phyloP scores from a whole-genome alignment of 2,797 vertebrate species.

The Sparidentex hasta region DNA sequence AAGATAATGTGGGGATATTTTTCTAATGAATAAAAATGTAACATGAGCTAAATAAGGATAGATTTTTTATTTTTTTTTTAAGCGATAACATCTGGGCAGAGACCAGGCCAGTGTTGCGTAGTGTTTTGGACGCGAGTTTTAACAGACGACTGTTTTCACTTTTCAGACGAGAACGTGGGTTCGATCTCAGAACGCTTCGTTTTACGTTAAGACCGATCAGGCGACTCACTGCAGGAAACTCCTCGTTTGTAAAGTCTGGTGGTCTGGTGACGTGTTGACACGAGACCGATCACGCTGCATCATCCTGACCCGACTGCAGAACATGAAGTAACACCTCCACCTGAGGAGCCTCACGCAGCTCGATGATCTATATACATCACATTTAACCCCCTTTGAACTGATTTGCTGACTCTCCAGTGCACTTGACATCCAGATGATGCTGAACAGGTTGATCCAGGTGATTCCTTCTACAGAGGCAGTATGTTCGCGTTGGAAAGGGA shows the following conservation, averaged over 20 bases:
- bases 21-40: conserved; percentile 38
- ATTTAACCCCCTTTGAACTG: too few relatives aligned
- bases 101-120: conserved; percentile 14
- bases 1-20: conserved; percentile 29
- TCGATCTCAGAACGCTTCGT: conserved; percentile 14
- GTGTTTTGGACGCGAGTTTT: conserved; percentile 43
- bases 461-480: neutral
- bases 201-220: conserved; percentile 15
- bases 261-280: neutral
- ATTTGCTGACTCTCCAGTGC: neutral
- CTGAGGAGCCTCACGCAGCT: too few relatives aligned
- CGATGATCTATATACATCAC: too few relatives aligned
- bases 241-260: conserved; percentile 11
- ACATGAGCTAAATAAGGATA: conserved; percentile 24
- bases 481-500: neutral
- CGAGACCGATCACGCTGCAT: neutral
- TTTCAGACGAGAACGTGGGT: conserved; percentile 16
- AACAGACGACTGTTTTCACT: conserved; percentile 33
- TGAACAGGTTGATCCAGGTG: neutral
- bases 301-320: neutral
- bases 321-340: neutral
- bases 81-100: conserved; percentile 53
- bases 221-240: conserved; percentile 6
- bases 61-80: conserved; percentile 35
- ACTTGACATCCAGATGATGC: neutral